Conservation (phyloP, 2,888 invertebrate genomes). For the Sinodicranocentrus sp. region DNA sequence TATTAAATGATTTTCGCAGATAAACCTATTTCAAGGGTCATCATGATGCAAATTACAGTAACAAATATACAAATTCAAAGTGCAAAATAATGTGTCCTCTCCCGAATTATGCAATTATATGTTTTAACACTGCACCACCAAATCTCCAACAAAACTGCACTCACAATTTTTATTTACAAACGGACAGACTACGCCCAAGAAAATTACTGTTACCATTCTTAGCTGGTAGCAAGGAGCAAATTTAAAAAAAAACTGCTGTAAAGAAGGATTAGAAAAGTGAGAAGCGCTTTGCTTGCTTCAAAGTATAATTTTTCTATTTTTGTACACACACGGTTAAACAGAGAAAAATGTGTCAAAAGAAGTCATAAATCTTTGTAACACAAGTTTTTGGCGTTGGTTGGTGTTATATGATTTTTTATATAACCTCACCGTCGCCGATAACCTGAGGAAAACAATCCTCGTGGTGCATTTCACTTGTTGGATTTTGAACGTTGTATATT, state of each 20-base stretch:
- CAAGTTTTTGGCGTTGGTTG: not conserved
- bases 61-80: too few relatives aligned
- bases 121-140: too few relatives aligned
- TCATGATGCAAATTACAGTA: too few relatives aligned
- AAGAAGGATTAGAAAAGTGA: slow-evolving; percentile 9
- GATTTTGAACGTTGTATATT: not conserved
- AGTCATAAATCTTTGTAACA: slow-evolving; percentile 37
- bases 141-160: too few relatives aligned
- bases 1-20: slow-evolving; percentile 40
- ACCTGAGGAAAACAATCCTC: too few relatives aligned
- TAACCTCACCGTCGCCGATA: too few relatives aligned
- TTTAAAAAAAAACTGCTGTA: not conserved
- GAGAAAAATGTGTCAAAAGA: slow-evolving; percentile 7
- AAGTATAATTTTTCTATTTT: not conserved
- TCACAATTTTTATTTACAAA: too few relatives aligned
- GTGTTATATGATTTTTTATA: not conserved
- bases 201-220: slow-evolving; percentile 39
- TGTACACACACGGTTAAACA: not conserved
- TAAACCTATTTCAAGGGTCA: slow-evolving; percentile 47
- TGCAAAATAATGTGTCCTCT: too few relatives aligned
- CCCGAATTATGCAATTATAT: too few relatives aligned
- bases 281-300: not conserved
- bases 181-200: slow-evolving; percentile 55
- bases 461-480: too few relatives aligned
- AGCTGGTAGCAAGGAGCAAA: not conserved